These are phyloP conservation scores for Lacanobia oleracea DNA, from an alignment of 2,888 invertebrate genomes.

Conservation along the genomic window DNA sequence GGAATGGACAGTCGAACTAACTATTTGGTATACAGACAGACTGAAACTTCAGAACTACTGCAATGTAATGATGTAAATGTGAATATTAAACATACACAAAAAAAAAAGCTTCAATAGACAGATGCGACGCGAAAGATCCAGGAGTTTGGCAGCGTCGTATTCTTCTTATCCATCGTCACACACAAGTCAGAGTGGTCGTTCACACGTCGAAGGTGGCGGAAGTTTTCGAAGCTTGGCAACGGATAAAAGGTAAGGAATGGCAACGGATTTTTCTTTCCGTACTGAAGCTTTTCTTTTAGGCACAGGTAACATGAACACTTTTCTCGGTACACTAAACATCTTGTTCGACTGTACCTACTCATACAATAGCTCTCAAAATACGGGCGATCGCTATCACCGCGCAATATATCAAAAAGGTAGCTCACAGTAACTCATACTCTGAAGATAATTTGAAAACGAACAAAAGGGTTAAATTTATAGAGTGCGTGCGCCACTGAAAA, in stretches of 20 bases:
- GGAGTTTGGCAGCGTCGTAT: not conserved
- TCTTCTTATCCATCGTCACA: too few relatives aligned
- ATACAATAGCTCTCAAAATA: conserved; percentile 30
- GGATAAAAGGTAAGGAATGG: too few relatives aligned
- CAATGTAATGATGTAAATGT: not conserved
- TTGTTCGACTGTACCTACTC: conserved; percentile 1
- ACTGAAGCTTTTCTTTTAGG: too few relatives aligned
- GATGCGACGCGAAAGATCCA: not conserved
- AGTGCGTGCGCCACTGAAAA: conserved; percentile 59
- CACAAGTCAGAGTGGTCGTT: too few relatives aligned
- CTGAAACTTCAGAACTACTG: not conserved
- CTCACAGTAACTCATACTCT: conserved; percentile 59
- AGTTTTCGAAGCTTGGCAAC: too few relatives aligned
- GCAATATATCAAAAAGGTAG: conserved; percentile 55
- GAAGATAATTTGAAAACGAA: conserved; percentile 66
- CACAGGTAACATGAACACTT: not conserved
- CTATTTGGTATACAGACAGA: not conserved
- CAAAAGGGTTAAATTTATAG: conserved; percentile 67
- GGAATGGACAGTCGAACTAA: not conserved
- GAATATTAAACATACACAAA: not conserved
- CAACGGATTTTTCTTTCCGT: too few relatives aligned
- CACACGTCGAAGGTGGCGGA: too few relatives aligned
- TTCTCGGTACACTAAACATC: not conserved
- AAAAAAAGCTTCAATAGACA: not conserved
- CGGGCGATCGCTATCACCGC: conserved; percentile 47